These are phyloP conservation scores for Eupeodes latifasciatus DNA, from an alignment of 2,888 invertebrate species.

Conservation along the genomic window DNA sequence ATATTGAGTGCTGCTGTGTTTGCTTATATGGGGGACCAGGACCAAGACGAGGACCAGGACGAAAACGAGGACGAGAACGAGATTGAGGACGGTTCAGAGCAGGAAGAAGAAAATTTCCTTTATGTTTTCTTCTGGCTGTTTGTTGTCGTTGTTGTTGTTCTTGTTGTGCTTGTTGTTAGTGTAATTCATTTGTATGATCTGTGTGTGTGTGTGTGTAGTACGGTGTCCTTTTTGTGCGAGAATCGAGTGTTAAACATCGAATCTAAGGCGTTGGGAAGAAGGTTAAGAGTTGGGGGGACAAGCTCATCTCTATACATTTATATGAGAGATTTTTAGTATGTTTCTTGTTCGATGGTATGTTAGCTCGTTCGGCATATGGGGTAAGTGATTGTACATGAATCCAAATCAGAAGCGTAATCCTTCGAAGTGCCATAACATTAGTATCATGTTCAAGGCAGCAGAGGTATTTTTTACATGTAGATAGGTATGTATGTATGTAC, in stretches of 20 bases:
- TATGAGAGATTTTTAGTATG: constrained; percentile 21
- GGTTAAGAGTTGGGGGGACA: background rate
- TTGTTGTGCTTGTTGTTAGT: constrained; percentile 49
- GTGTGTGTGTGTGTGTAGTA: constrained; percentile 22
- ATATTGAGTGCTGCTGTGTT: constrained; percentile 39
- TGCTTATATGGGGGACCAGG: background rate
- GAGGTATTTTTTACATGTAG: too few species aligned
- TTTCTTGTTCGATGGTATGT: constrained; percentile 33
- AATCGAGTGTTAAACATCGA: constrained; percentile 72
- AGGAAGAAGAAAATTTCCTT: constrained; percentile 27
- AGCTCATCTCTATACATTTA: background rate
- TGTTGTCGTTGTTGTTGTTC: constrained; percentile 46
- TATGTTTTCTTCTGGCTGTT: constrained; percentile 39
- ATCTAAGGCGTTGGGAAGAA: background rate
- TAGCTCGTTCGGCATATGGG: constrained; percentile 28
- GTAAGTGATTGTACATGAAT: constrained; percentile 64
- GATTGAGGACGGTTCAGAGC: background rate
- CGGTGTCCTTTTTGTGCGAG: constrained; percentile 66
- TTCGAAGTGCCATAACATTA: constrained; percentile 48
- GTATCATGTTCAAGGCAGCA: constrained; percentile 56
- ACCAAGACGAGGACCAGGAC: constrained; percentile 17
- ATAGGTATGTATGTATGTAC: too few species aligned
- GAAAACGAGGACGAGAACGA: background rate
- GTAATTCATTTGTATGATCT: constrained; percentile 40
- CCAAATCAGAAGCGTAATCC: constrained; percentile 46